Evolutionary conservation across 2,888 invertebrate genomes (phyloP).

Genomic region (Standfussiana lucernea): DNA sequence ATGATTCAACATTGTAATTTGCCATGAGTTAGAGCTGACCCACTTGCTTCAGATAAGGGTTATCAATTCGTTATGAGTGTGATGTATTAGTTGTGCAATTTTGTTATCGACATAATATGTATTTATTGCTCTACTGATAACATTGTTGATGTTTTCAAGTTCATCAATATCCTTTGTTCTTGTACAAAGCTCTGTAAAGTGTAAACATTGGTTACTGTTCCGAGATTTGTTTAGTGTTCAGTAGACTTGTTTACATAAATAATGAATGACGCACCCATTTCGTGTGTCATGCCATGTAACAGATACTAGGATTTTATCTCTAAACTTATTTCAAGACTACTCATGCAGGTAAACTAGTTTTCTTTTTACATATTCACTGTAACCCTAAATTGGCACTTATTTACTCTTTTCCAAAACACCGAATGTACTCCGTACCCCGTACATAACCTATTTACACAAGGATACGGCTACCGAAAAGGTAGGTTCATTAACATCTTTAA

Average conservation of each 20-base stretch:
- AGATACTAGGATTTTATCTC: constrained; percentile 63
- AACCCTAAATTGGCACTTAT: neutral
- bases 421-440: neutral
- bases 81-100: constrained; percentile 85
- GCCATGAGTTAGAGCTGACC: constrained; percentile 83
- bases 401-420: neutral
- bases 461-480: constrained; percentile 57
- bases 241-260: constrained; percentile 74
- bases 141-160: constrained; percentile 79
- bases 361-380: neutral
- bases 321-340: constrained; percentile 8
- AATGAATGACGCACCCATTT: constrained; percentile 77
- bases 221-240: constrained; percentile 71
- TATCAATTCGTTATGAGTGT: constrained; percentile 80
- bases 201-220: constrained; percentile 74
- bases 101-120: constrained; percentile 78
- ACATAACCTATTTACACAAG: constrained; percentile 44
- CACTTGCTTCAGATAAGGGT: constrained; percentile 83
- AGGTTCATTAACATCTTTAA: constrained; percentile 58
- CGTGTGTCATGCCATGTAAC: constrained; percentile 67
- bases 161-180: constrained; percentile 81
- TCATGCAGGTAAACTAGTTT: constrained; percentile 14
- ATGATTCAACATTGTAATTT: constrained; percentile 62
- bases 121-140: constrained; percentile 74
- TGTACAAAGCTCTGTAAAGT: constrained; percentile 73